These are phyloP conservation scores for Hypsopygia costalis DNA, from an alignment of 2,888 invertebrate species.

Conservation along the genomic window DNA sequence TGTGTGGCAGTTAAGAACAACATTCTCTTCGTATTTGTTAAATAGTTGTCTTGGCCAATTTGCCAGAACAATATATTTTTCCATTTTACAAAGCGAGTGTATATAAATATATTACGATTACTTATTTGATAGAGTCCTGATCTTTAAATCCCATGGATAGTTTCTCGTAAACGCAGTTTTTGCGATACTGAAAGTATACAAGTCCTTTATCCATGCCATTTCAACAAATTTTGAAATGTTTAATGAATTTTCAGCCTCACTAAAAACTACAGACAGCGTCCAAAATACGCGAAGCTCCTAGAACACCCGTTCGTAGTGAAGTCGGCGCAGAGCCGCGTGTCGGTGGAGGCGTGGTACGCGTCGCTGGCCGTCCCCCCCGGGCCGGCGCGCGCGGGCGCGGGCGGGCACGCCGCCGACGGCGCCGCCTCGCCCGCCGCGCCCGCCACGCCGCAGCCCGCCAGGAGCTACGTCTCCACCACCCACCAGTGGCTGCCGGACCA, in stretches of 20 bases:
- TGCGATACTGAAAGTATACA: too few relatives aligned
- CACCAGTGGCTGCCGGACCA: constrained; percentile 65
- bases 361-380: constrained; percentile 69
- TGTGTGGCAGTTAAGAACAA: too few relatives aligned
- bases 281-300: constrained; percentile 95
- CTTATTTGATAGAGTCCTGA: too few relatives aligned
- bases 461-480: constrained; percentile 62
- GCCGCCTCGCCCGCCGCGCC: constrained; percentile 16
- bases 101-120: too few relatives aligned
- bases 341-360: constrained; percentile 93
- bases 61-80: too few relatives aligned
- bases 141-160: too few relatives aligned
- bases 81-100: too few relatives aligned
- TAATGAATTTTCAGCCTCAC: constrained; percentile 83
- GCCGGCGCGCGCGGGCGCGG: constrained; percentile 15
- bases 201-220: too few relatives aligned
- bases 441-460: constrained; percentile 53
- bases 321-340: constrained; percentile 85
- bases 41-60: too few relatives aligned
- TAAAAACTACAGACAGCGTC: constrained; percentile 95
- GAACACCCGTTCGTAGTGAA: constrained; percentile 93
- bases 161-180: too few relatives aligned
- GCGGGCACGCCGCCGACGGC: constrained; percentile 44
- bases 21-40: too few relatives aligned
- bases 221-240: too few relatives aligned